Evolutionary conservation across 2,888 invertebrate genomes (phyloP).

Genomic region (Epinotia ramella): DNA sequence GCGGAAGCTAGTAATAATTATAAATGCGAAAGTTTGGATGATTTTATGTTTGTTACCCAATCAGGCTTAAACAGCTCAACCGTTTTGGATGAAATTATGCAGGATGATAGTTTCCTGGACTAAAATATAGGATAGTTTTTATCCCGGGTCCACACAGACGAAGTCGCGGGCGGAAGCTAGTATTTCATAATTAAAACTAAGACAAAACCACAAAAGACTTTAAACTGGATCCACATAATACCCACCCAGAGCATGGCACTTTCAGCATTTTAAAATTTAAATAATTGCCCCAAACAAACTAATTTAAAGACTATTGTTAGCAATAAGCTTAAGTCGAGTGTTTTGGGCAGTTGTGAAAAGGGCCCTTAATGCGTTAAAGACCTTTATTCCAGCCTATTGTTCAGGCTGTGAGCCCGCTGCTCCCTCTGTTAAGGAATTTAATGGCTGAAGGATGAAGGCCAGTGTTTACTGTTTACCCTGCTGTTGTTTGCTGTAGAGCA

Average conservation of each 20-base stretch:
- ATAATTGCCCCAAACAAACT: background rate
- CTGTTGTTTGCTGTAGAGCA: background rate
- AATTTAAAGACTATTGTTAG: background rate
- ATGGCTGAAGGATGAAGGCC: background rate
- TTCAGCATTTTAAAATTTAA: background rate
- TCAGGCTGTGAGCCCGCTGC: background rate
- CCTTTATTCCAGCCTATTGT: slow-evolving; percentile 1
- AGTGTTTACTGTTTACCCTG: background rate
- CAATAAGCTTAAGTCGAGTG: background rate
- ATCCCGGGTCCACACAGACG: no score
- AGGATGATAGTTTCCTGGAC: no score
- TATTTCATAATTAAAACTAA: no score
- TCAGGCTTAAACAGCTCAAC: no score
- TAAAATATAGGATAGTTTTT: no score
- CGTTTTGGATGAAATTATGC: no score
- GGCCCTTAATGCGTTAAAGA: background rate
- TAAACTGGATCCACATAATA: background rate
- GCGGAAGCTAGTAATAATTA: no score
- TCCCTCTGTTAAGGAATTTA: background rate
- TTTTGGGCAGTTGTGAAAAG: slow-evolving; percentile 1
- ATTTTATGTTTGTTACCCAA: no score
- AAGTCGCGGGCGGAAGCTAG: no score
- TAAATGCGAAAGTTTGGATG: no score
- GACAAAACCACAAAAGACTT: background rate
- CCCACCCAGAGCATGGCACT: background rate